Evolutionary conservation across 37 sponge, comb jelly and placozoan species (phyloP), one percentile per base, ranked within the genome.

Genomic region (Crambe crambe): DNA sequence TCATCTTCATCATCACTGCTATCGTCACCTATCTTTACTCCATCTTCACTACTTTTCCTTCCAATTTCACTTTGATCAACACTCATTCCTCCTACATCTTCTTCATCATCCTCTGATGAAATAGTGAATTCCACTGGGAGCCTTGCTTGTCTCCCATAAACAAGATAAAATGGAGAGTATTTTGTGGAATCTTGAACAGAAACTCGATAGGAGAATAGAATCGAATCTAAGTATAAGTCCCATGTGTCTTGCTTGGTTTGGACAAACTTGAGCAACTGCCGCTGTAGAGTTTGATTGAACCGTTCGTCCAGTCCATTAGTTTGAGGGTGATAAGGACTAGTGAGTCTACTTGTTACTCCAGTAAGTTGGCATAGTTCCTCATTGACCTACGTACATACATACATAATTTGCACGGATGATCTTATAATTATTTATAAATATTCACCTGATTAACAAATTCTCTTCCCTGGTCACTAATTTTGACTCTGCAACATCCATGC

Each of bases 211-310:
- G 80, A 66, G 23, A 57, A 79, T 31, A 79, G 47, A 35, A 68
- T 35, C 5, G 56, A 29, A 43, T 79, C 69, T 39, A 79, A 32
- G 68, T 79, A 68, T 6, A 67, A 42, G 43, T 80, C 81, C 81
- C 81, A 80, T 25, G 70, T 37, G n/a, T n/a, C 74, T 42, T 67
- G 47, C 32, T 80, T 56, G 22, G 34, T 42, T 35, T 75, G 23
- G 26, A 73, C 25, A 56, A 74, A 69, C 56, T 71, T 72, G 51
- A 57, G 30, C 17, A 85, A 42, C 38, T 38, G 56, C 25, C 68
- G 72, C 27, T 68, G 42, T 38, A 83, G 78, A 26, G 85, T 83
- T 81, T 78, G 85, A 66, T 83, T 83, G 34, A 83, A 58, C 58
- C 77, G 31, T 27, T 83, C 85, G 67, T 69, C 85, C 42, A 78